Conservation (phyloP, 2,888 invertebrate genomes). For the Trimorus sp. region DNA sequence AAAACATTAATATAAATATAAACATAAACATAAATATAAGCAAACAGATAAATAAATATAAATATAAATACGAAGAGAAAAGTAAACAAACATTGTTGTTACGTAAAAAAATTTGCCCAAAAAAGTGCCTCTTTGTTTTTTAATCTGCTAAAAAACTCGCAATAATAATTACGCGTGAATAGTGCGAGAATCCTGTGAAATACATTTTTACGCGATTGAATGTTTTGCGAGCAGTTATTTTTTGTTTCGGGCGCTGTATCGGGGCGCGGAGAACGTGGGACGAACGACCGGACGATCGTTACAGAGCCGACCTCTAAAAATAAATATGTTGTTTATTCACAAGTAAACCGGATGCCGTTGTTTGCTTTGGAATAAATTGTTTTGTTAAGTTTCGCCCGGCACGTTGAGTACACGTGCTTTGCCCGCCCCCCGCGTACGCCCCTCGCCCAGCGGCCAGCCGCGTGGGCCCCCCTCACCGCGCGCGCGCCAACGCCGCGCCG, state of each 20-base stretch:
- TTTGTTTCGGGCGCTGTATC: conserved; percentile 52
- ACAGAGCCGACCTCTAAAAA: conserved; percentile 79
- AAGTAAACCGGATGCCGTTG: conserved; percentile 82
- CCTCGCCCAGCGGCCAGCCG: conserved; percentile 37
- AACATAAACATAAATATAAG: too few species aligned
- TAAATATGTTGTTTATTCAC: conserved; percentile 82
- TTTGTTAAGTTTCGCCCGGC: conserved; percentile 80
- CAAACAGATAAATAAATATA: not conserved
- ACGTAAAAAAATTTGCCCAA: too few species aligned
- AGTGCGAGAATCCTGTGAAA: not conserved
- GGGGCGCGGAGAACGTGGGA: conserved; percentile 61
- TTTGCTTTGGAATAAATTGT: conserved; percentile 82
- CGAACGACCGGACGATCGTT: conserved; percentile 69
- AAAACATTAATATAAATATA: too few species aligned
- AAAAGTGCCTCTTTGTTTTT: too few species aligned
- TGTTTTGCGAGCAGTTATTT: conserved; percentile 38
- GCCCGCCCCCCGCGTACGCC: conserved; percentile 54
- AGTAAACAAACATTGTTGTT: too few species aligned
- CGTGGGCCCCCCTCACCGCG: conserved; percentile 36
- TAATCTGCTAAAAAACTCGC: too few species aligned
- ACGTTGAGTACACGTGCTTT: conserved; percentile 70
- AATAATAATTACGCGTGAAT: too few species aligned
- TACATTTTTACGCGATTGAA: conserved; percentile 30
- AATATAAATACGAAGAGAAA: too few species aligned
- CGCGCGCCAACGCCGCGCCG: conserved; percentile 32